These are phyloP conservation scores for Toxonevra muliebris DNA, from an alignment of 2,888 invertebrate species.

Conservation along the genomic window DNA sequence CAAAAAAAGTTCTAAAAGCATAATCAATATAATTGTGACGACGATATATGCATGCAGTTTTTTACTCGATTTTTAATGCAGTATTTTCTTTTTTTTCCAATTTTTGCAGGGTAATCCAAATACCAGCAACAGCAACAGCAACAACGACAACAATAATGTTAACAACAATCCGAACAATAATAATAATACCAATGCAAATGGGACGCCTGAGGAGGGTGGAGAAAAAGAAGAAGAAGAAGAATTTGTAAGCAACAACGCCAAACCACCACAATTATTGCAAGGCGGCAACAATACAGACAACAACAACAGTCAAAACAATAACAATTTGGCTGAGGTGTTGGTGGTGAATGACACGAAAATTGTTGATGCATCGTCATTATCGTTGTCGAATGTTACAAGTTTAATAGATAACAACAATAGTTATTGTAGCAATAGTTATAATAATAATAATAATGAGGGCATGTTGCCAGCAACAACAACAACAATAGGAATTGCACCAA, in stretches of 20 bases:
- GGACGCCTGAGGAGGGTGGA: constrained; percentile 29
- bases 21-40: too few relatives aligned
- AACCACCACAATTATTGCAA: not conserved
- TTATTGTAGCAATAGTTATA: constrained; percentile 32
- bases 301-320: not conserved
- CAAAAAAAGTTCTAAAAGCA: too few relatives aligned
- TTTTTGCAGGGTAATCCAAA: constrained; percentile 21
- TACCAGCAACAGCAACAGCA: constrained; percentile 20
- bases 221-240: constrained; percentile 6
- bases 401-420: constrained; percentile 43
- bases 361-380: constrained; percentile 42
- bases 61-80: not conserved
- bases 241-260: constrained; percentile 1
- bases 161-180: constrained; percentile 21
- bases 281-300: constrained; percentile 1
- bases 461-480: constrained; percentile 22
- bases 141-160: constrained; percentile 10
- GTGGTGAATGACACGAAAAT: constrained; percentile 48
- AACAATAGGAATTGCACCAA: too few relatives aligned
- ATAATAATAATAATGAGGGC: constrained; percentile 45
- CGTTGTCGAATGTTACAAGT: constrained; percentile 15
- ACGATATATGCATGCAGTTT: not conserved
- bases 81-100: not conserved
- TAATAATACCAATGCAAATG: constrained; percentile 17
- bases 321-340: constrained; percentile 30